Conservation (phyloP, 2,113 vertebrate genomes). For the Sebastes schlegelii region DNA sequence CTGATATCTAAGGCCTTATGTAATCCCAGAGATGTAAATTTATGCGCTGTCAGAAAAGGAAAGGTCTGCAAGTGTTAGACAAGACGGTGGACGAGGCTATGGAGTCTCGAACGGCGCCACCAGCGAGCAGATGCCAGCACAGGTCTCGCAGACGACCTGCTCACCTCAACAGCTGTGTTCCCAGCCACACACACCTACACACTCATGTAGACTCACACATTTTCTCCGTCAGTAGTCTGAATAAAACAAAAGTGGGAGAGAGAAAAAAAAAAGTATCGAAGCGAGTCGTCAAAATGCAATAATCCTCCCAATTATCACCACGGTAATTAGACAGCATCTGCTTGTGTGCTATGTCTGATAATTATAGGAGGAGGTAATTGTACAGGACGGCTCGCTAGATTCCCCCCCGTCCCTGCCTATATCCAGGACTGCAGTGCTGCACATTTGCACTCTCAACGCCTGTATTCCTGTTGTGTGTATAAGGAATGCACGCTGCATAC, state of each 20-base stretch:
- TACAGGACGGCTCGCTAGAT: conserved; percentile 36
- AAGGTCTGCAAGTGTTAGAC: conserved; percentile 18
- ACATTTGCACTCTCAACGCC: conserved; percentile 39
- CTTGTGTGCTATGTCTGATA: conserved; percentile 50
- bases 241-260: conserved; percentile 16
- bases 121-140: conserved; percentile 47
- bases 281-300: conserved; percentile 63
- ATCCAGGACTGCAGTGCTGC: conserved; percentile 54
- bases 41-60: conserved; percentile 23
- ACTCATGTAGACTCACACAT: neutral
- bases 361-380: conserved; percentile 64
- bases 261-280: conserved; percentile 39
- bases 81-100: neutral
- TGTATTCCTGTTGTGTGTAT: conserved; percentile 33
- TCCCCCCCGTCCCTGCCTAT: conserved; percentile 9
- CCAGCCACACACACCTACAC: neutral
- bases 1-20: conserved; percentile 17
- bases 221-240: neutral
- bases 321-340: conserved; percentile 72
- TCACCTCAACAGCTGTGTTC: conserved; percentile 55
- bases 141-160: conserved; percentile 35
- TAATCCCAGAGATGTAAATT: conserved; percentile 35
- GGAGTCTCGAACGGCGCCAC: neutral
- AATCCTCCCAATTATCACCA: conserved; percentile 61
- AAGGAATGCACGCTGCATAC: conserved; percentile 55